Evolutionary conservation across 2,797 vertebrate species (phyloP).

Genomic region (Cryptoblepharus egeriae): DNA sequence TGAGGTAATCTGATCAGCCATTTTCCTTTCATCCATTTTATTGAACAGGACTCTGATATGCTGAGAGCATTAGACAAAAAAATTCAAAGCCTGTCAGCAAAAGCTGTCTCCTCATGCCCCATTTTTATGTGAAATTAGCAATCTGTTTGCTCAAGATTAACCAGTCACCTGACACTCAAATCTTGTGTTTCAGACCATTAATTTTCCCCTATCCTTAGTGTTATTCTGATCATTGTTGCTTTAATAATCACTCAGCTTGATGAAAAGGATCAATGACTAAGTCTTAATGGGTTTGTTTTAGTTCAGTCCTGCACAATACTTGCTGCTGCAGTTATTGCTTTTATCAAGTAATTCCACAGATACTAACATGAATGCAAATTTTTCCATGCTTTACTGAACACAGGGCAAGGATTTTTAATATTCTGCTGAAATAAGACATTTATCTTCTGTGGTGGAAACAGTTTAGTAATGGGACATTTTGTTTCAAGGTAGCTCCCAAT

Average conservation of each 20-base stretch:
- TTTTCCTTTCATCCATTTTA: background rate
- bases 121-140: slow-evolving; percentile 1
- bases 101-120: background rate
- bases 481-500: too few relatives aligned
- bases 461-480: background rate
- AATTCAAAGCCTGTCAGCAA: background rate
- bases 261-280: background rate
- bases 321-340: background rate
- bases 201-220: background rate
- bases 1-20: background rate
- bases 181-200: background rate
- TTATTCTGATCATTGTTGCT: background rate
- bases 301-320: background rate
- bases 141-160: background rate
- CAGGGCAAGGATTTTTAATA: background rate
- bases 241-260: background rate
- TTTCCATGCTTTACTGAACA: background rate
- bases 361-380: background rate
- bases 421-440: background rate
- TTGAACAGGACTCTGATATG: background rate
- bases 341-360: background rate
- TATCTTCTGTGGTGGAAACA: too few relatives aligned
- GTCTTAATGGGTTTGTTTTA: background rate
- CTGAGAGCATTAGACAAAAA: background rate
- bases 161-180: background rate